These are phyloP conservation scores for Mylabris sibirica DNA, from an alignment of 2,888 invertebrate genomes.

Conservation along the genomic window DNA sequence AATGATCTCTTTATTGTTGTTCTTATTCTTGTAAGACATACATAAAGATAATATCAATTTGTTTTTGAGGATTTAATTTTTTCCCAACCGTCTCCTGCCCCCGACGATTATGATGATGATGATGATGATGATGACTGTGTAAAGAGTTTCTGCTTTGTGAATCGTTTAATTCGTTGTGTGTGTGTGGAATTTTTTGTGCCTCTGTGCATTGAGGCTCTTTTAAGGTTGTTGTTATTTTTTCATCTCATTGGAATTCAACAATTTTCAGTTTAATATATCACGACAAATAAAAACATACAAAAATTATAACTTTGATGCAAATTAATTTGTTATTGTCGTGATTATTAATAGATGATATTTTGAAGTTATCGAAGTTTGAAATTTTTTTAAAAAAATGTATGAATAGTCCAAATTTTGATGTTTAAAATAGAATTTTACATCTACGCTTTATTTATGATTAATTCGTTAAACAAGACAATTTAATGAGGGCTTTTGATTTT, in stretches of 20 bases:
- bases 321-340: neutral
- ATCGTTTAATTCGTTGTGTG: neutral
- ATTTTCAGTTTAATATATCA: neutral
- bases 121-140: neutral
- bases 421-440: too few relatives aligned
- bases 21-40: neutral
- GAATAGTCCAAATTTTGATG: too few relatives aligned
- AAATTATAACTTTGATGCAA: neutral
- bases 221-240: neutral
- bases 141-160: constrained; percentile 3
- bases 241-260: constrained; percentile 1
- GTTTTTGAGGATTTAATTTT: neutral
- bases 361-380: too few relatives aligned
- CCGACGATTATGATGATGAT: neutral
- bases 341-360: neutral
- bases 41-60: neutral
- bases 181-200: neutral
- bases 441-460: too few relatives aligned
- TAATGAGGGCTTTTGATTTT: too few relatives aligned
- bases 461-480: too few relatives aligned
- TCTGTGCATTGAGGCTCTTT: neutral
- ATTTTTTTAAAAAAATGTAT: too few relatives aligned
- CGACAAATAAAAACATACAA: neutral
- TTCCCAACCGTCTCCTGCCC: neutral
- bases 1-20: neutral